phyloP scores from a whole-genome alignment of 2,113 vertebrate genomes.

The Vimba vimba region DNA sequence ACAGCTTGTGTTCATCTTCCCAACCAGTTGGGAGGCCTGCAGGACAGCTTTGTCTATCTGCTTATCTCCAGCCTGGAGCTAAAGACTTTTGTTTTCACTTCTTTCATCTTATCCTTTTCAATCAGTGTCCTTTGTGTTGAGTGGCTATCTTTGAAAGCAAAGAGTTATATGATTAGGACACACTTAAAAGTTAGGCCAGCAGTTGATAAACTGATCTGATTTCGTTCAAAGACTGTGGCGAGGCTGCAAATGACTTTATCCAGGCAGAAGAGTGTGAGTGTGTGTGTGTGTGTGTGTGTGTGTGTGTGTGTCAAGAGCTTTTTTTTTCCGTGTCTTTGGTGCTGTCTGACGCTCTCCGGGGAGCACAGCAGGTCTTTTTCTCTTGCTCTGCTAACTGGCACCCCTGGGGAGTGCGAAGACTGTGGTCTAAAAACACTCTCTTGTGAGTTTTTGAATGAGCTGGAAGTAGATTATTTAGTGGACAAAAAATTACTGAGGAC shows the following conservation, averaged over 20 bases:
- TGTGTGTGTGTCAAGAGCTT: constrained; percentile 17
- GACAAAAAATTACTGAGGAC: not conserved
- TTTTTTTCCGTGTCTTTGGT: not conserved
- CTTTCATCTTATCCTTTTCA: not conserved
- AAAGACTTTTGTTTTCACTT: constrained; percentile 17
- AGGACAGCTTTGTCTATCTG: not conserved
- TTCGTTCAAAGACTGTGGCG: constrained; percentile 48
- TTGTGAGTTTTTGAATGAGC: not conserved
- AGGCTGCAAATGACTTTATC: constrained; percentile 52
- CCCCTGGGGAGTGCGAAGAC: not conserved
- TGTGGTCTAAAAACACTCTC: not conserved
- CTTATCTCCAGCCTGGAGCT: not conserved
- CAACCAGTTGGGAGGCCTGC: not conserved
- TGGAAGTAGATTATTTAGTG: constrained; percentile 2
- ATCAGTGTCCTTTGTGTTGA: constrained; percentile 22
- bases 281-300: not conserved
- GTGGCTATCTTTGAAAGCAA: constrained; percentile 26
- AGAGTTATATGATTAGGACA: constrained; percentile 38
- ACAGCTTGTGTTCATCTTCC: not conserved
- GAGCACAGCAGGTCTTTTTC: constrained; percentile 19
- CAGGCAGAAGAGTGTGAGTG: not conserved
- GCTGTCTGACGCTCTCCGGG: constrained; percentile 4
- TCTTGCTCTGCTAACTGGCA: constrained; percentile 23
- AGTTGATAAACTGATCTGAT: constrained; percentile 61
- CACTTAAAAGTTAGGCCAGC: constrained; percentile 24